Evolutionary conservation across 2,888 invertebrate genomes (phyloP).

Genomic region (Luffia ferchaultella): DNA sequence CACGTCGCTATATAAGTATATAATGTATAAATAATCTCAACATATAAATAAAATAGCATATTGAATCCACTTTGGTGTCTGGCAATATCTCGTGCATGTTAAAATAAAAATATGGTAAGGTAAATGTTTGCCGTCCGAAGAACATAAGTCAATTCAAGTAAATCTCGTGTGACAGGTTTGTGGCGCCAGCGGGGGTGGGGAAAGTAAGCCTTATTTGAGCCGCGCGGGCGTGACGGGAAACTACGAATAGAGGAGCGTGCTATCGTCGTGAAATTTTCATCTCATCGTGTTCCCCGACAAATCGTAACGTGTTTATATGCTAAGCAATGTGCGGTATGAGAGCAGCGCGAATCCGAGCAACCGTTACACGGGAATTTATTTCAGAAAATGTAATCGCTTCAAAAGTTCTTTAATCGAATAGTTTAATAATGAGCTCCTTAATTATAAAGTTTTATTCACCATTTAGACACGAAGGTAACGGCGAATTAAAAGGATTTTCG

Average conservation of each 20-base stretch:
- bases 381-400: no score
- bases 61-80: not conserved
- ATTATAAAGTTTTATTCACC: no score
- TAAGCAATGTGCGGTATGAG: no score
- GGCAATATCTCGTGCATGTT: not conserved
- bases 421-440: no score
- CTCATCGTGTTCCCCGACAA: slow-evolving; percentile 37
- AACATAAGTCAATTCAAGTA: not conserved
- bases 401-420: no score
- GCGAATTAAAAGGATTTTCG: no score
- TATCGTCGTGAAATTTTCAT: slow-evolving; percentile 49
- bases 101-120: not conserved
- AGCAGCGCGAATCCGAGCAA: no score
- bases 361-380: no score
- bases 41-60: not conserved
- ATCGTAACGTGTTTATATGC: not conserved
- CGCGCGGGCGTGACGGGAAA: slow-evolving; percentile 60
- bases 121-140: not conserved
- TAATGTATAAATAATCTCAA: not conserved
- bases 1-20: no score
- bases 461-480: no score
- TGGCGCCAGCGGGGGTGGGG: slow-evolving; percentile 34
- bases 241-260: slow-evolving; percentile 43
- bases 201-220: slow-evolving; percentile 60
- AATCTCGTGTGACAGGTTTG: not conserved